Conservation (phyloP, 2,797 vertebrate genomes). For the Molothrus aeneus region DNA sequence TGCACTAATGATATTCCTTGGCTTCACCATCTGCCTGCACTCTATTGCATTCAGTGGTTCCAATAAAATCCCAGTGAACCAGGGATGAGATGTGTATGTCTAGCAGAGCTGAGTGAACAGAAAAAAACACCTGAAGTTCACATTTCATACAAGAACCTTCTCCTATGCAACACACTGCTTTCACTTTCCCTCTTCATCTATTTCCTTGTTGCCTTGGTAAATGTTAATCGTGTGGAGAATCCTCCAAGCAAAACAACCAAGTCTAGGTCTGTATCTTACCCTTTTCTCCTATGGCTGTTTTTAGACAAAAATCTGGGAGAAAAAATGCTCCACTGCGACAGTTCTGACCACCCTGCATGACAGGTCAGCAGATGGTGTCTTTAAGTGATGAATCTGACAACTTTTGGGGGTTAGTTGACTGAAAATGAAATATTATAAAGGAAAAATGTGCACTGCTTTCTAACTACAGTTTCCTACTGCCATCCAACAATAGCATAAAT, state of each 20-base stretch:
- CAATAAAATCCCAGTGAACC: neutral
- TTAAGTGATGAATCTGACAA: conserved; percentile 56
- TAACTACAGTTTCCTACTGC: neutral
- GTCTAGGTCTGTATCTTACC: neutral
- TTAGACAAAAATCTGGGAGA: neutral
- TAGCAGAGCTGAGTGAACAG: neutral
- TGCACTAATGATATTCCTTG: neutral
- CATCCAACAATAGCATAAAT: neutral
- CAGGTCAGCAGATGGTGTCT: conserved; percentile 52
- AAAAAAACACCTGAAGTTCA: neutral
- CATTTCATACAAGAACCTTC: neutral
- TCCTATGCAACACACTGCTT: neutral
- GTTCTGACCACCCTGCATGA: conserved; percentile 20
- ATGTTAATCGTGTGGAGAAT: neutral
- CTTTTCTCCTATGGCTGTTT: neutral
- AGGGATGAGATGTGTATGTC: neutral
- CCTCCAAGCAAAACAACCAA: neutral
- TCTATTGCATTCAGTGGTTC: neutral
- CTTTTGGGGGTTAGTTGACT: conserved; percentile 8
- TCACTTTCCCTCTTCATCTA: neutral
- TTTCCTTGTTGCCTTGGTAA: neutral
- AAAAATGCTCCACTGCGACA: neutral
- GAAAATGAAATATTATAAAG: conserved; percentile 21
- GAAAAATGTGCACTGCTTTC: neutral
- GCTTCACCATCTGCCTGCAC: neutral